Evolutionary conservation across 2,797 vertebrate species (phyloP).

Genomic region (Molossus alvarezi): DNA sequence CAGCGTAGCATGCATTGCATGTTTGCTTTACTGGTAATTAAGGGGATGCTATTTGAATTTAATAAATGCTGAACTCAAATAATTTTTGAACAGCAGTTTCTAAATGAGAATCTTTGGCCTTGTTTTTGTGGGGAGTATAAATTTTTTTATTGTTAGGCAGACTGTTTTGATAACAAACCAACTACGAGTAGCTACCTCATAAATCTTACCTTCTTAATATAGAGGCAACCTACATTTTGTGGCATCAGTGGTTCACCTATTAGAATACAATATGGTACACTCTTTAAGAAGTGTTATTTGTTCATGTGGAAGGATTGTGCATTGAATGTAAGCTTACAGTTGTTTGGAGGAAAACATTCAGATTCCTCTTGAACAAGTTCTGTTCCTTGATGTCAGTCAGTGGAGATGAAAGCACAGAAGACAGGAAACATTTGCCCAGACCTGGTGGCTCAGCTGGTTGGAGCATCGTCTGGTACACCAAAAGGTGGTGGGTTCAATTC

Average conservation of each 20-base stretch:
- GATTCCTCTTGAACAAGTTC: background rate
- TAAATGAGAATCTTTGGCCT: background rate
- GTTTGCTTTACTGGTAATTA: background rate
- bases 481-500: too few relatives aligned
- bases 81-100: background rate
- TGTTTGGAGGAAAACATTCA: background rate
- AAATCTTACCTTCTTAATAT: background rate
- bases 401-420: background rate
- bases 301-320: background rate
- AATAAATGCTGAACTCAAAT: background rate
- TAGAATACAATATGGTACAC: background rate
- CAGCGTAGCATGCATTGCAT: background rate
- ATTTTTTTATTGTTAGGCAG: slow-evolving; percentile 16
- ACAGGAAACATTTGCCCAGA: background rate
- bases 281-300: slow-evolving; percentile 26
- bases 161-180: background rate
- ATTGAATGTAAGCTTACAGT: background rate
- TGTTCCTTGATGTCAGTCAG: background rate
- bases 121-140: background rate
- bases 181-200: background rate
- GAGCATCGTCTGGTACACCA: too few relatives aligned
- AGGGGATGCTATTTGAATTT: slow-evolving; percentile 38
- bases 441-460: too few relatives aligned
- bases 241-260: background rate
- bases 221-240: slow-evolving; percentile 18